Evolutionary conservation across 2,797 vertebrate genomes (phyloP).

Genomic region (Argya squamiceps): DNA sequence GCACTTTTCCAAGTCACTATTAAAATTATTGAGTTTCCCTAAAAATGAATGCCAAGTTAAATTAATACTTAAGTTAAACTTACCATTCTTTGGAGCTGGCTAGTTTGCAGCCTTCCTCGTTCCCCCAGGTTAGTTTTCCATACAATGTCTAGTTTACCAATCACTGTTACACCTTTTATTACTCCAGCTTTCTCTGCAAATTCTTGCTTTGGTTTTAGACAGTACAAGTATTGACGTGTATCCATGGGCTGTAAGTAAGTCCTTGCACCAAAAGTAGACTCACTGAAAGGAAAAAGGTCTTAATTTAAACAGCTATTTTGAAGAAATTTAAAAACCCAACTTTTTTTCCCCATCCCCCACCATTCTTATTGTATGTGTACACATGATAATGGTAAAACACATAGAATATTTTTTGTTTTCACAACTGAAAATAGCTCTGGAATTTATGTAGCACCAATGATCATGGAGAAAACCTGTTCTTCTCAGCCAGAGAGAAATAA

Average conservation of each 20-base stretch:
- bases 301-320: neutral
- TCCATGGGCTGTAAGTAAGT: slow-evolving; percentile 98
- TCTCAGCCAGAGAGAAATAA: neutral
- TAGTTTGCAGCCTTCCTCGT: slow-evolving; percentile 94
- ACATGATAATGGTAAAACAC: neutral
- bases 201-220: slow-evolving; percentile 95
- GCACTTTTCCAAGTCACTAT: neutral
- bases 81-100: slow-evolving; percentile 98
- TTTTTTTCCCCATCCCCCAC: neutral
- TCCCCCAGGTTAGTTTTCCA: slow-evolving; percentile 99
- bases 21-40: neutral
- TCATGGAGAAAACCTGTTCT: fast-evolving
- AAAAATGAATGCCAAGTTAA: neutral
- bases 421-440: neutral
- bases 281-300: slow-evolving; percentile 64
- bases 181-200: slow-evolving; percentile 97
- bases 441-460: neutral
- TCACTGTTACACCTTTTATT: slow-evolving; percentile 97
- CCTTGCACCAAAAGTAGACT: slow-evolving; percentile 95
- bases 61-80: neutral
- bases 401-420: neutral
- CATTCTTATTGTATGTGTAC: neutral
- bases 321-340: neutral
- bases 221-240: slow-evolving; percentile 96
- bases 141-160: slow-evolving; percentile 97